Evolutionary conservation across 2,888 invertebrate genomes (phyloP), one percentile per base, ranked within the genome.

Genomic region (Zele albiditarsus): DNA sequence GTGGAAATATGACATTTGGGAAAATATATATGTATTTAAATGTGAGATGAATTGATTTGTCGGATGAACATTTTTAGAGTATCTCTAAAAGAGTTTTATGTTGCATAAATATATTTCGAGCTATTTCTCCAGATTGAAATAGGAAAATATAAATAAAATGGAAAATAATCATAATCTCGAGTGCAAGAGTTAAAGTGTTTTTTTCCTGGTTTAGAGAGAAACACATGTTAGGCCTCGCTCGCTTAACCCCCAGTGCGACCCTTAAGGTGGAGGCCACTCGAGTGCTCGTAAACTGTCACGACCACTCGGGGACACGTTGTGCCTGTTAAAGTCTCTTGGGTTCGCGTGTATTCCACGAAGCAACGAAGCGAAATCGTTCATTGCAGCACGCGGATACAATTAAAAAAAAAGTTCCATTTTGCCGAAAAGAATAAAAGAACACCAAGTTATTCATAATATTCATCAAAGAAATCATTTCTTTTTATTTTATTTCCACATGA

Each of bases 221-320:
- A 79, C 80, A 80, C 67, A 75, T 80, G 80, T 80, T 78, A 65
- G 71, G 62, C 71, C 73, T 70, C 33, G 72, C 65, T 74, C 60
- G 73, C 68, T 71, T 73, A 58, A 46, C 58, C 74, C 53, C 63
- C 49, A 75, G 70, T 71, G 74, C 73, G 74, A 78, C 63, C 75
- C 76, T 75, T 57, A 31, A 65, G 60, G 73, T 72, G 38, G 72
- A 77, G 77, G 75, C 73, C 77, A 77, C 80, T 80, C 74, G 78
- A 79, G 79, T 72, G 77, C 78, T 79, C 80, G 80, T 80, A 80
- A 80, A 80, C 80, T 79, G 80, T 80, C 80, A 79, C 79, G 76
- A 78, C 75, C 80, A 79, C 79, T 80, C 78, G 75, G 73, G 77
- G 78, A 77, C 74, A 68, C 74, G 66, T 31, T 68, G 70, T 20